Base-by-base conservation (phyloP, 2,797 vertebrate species). In the Myotis vivesi region DNA sequence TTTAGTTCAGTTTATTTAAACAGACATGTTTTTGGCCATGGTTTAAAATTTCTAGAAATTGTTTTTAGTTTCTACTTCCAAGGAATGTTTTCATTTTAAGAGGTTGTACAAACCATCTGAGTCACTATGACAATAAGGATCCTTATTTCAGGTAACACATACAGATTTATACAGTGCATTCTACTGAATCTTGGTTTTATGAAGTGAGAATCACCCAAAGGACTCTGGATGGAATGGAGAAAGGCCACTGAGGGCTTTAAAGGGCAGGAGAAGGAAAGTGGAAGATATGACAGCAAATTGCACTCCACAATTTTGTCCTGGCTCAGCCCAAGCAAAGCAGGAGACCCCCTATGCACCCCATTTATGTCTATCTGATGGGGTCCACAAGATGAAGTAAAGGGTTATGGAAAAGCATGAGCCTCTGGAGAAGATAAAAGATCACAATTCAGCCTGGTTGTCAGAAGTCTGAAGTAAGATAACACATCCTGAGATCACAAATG, bases 81-180 rank as follows among this genome's bases (percentile, higher is more conserved):
- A 92, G 53, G 5, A 89, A 92, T 89, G 15, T 87, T 85, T 91
- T 95, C 20, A 76, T 55, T 84, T 92, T 95, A 85, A 87, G 28
- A 90, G 53, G 87, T 59, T 92, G 3, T 36, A 76, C 20, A 87
- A 92, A n/a, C 13, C 12, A 33, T 77, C 38, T 23, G 81, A 89
- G 38, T 81, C 49, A 77, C 23, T 36, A 69, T 62, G 28, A 90
- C 11, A 91, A 20, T 69, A 86, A 51, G 2, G 64, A 22, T 75
- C 8, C 36, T 53, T 81, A 44, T 77, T 76, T 57, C 51, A 49
- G 9, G 49, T 33, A 91, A 76, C 22, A 87, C 17, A 41, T 66
- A 44, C 66, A 81, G 38, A 62, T 85, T 36, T 68, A 44, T 20
- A n/a, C 13, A 85, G 41, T 75, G 9, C n/a, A 10, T 93, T 84